Evolutionary conservation across 2,797 vertebrate species (phyloP).

Genomic region (Sternotherus odoratus): DNA sequence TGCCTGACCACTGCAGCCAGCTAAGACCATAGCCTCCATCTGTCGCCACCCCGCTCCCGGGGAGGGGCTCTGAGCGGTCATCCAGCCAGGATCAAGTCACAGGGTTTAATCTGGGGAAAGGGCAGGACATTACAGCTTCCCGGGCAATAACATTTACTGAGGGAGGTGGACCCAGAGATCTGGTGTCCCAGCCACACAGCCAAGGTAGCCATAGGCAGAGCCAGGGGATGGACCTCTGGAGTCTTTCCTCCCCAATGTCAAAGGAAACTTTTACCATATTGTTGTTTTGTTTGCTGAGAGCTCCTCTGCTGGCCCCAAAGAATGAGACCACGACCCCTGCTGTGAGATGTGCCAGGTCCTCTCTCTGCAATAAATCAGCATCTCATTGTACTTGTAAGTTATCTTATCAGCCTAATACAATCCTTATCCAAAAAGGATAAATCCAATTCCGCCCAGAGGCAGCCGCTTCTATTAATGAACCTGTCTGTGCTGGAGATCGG

Average conservation of each 20-base stretch:
- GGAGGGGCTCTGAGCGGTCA: background rate
- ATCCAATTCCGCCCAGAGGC: slow-evolving; percentile 65
- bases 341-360: slow-evolving; percentile 39
- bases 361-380: slow-evolving; percentile 69
- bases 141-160: background rate
- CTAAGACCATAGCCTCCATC: background rate
- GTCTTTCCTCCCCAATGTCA: background rate
- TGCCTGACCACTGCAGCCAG: too few relatives aligned
- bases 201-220: background rate
- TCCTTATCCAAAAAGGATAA: slow-evolving; percentile 67
- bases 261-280: background rate
- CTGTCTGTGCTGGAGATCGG: slow-evolving; percentile 56
- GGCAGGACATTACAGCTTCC: background rate
- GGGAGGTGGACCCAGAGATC: background rate
- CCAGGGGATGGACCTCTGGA: accelerated
- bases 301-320: background rate
- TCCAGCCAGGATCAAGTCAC: background rate
- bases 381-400: slow-evolving; percentile 60
- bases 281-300: background rate
- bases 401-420: slow-evolving; percentile 60
- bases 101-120: background rate
- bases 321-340: slow-evolving; percentile 9
- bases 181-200: background rate
- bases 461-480: slow-evolving; percentile 64
- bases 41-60: too few relatives aligned